Base-by-base conservation (phyloP, 2,797 vertebrate genomes). In the Brotula barbata region DNA sequence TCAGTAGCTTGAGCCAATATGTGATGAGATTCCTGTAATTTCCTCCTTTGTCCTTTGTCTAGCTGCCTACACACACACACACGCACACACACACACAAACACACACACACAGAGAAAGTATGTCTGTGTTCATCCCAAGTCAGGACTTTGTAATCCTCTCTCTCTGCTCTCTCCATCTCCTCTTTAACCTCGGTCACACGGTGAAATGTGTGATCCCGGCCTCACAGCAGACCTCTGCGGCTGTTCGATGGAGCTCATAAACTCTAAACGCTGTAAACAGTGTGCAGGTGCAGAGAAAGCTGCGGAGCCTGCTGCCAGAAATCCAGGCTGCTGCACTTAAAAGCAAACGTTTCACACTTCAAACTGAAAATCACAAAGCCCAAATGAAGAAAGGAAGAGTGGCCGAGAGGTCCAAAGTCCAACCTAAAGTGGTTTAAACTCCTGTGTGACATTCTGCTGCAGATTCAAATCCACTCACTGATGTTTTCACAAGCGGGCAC, bases 141-240 rank as follows among this genome's bases (percentile, higher is more conserved):
- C 71, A 66, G 50, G 37, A 43, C 54, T 73, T 58, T 64, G 63
- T 77, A 81, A 81, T 76, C 72, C 73, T 58, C 67, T 50, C 25
- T 66, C 28, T 3, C 66, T 72, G 64, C 58, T 74, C 50, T 52
- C 68, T 61, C 63, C 62, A 78, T 83, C 74, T 70, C 48, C 12
- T 57, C 67, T 51, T 66, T 75, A 81, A 78, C 52, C 70, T 70
- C 50, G 23, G 56, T 36, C 25, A 28, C 3, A 48, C 33, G 10
- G 44, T 68, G n/a, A 53, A 66, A 36, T 68, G 66, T 56, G 25
- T 51, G 56, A 65, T 71, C 33, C 58, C 44, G 15, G 42, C 19
- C 60, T 64, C 17, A 56, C 55, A 50, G 63, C 60, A 50, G 14
- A 65, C 19, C 39, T 28, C 8, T 44, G 34, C 51, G 37, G 36